Conservation (phyloP, 2,888 invertebrate genomes). For the Cosmopolites sordidus region DNA sequence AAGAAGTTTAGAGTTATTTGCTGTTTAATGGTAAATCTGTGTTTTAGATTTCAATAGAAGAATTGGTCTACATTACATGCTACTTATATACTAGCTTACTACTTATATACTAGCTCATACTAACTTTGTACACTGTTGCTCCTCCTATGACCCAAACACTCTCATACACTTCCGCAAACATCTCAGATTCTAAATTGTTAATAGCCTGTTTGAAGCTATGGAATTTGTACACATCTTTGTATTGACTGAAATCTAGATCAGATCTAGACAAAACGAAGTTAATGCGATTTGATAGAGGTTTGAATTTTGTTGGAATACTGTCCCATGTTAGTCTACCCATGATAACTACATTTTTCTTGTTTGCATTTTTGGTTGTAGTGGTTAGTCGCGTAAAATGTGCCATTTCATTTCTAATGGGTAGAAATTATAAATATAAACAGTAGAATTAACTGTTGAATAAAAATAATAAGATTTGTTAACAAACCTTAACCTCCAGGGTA, state of each 20-base stretch:
- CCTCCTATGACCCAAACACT: constrained; percentile 40
- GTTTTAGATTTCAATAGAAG: too few species aligned
- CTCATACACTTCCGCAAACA: constrained; percentile 34
- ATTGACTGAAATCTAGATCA: constrained; percentile 42
- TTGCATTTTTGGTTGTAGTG: constrained; percentile 57
- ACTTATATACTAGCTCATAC: neutral
- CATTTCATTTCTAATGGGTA: constrained; percentile 74
- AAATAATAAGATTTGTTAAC: constrained; percentile 29
- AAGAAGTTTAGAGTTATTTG: too few species aligned
- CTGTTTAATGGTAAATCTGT: too few species aligned
- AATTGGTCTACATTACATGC: too few species aligned
- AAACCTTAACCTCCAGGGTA: constrained; percentile 89
- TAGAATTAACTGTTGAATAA: too few species aligned
- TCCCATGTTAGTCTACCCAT: constrained; percentile 96
- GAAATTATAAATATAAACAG: neutral
- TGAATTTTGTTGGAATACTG: constrained; percentile 68
- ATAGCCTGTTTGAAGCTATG: constrained; percentile 66
- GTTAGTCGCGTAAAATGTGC: constrained; percentile 81
- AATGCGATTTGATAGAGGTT: constrained; percentile 71
- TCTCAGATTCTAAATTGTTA: constrained; percentile 49
- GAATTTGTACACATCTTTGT: constrained; percentile 57
- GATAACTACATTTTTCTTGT: constrained; percentile 81
- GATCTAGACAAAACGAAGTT: constrained; percentile 78
- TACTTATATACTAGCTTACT: too few species aligned
- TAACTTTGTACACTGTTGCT: constrained; percentile 35